Conservation (phyloP, 2,888 invertebrate species). For the Drosophila leonis region DNA sequence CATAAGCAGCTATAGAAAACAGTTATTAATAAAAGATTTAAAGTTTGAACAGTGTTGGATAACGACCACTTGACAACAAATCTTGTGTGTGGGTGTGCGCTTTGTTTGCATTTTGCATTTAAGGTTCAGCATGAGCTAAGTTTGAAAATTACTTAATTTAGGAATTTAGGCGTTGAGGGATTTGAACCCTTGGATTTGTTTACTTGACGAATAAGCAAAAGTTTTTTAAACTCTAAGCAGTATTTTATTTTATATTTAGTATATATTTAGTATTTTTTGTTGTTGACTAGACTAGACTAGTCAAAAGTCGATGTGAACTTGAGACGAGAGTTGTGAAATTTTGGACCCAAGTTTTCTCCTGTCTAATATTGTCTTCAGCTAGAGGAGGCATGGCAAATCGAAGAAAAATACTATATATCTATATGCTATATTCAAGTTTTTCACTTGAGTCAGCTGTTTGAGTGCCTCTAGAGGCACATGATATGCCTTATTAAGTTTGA, state of each 20-base stretch:
- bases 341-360: no score
- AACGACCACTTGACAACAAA: neutral
- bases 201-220: neutral
- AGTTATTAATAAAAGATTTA: slow-evolving; percentile 19
- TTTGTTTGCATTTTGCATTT: neutral
- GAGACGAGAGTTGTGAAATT: no score
- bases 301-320: no score
- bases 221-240: neutral
- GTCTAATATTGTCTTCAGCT: no score
- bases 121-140: neutral
- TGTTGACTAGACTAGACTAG: no score
- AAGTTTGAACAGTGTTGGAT: slow-evolving; percentile 7
- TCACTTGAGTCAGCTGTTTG: no score
- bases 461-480: neutral
- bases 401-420: no score
- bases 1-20: neutral
- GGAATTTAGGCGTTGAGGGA: neutral
- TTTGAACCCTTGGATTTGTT: neutral
- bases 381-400: no score
- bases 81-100: neutral
- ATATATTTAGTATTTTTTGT: neutral
- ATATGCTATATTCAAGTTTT: no score
- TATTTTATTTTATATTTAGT: neutral
- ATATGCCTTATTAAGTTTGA: neutral
- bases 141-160: neutral